Base-by-base conservation (phyloP, 2,797 vertebrate species). In the Triplophysa yarkandensis region DNA sequence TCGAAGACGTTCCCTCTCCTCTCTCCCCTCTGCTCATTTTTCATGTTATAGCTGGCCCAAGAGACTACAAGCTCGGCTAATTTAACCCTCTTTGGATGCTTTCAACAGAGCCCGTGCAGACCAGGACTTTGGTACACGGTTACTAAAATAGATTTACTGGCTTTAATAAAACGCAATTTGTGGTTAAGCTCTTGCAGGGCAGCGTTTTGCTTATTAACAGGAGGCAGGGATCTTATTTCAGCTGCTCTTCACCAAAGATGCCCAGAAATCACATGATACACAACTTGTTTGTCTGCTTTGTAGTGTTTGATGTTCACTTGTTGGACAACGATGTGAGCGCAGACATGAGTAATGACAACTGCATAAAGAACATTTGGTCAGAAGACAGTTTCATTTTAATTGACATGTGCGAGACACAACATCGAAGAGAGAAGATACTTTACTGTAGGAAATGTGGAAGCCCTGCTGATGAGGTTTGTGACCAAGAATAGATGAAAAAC, bases 131-230 rank as follows among this genome's bases (percentile, higher is more conserved):
- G 36, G 50, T 32, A 19, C 39, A 32, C 74, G 13, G 36, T 58
- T 62, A 81, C 83, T 65, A 46, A 78, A 82, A 83, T 69, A 82
- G 80, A 83, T 82, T 83, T 85, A 82, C 77, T 81, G 76, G 74
- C 76, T 78, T 81, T 80, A 83, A 77, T 80, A 83, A 82, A 83
- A 68, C 68, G 74, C 61, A 77, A 71, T 80, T 71, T 85, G 82
- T 63, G 81, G 79, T 77, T 41, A 58, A 54, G 61, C 55, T 76
- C 23, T 46, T 8, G 36, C 27, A 60, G 25, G 60, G 66, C 23
- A 64, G 63, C 75, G 28, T 36, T 39, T n/a, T 39, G 61, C 64
- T 77, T 63, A 61, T 69, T 79, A 77, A 61, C 54, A 65, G 48
- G 43, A 52, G 70, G 43, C n/a, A 9, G 52, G 63, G 48, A 58